Evolutionary conservation across 2,797 vertebrate genomes (phyloP).

Genomic region (Tokudaia tokunoshimensis): DNA sequence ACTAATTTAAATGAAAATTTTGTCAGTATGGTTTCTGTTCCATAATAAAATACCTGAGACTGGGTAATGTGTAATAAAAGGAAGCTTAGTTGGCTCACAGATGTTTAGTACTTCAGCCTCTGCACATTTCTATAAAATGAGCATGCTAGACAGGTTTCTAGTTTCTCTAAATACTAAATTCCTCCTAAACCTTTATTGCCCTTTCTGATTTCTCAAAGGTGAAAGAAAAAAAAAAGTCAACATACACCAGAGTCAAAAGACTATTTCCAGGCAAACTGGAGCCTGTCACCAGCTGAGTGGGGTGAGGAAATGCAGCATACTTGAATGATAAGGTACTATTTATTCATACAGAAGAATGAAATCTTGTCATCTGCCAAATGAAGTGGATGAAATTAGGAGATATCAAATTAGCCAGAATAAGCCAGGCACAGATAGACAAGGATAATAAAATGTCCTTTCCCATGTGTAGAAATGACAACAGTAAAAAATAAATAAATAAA

Average conservation of each 20-base stretch:
- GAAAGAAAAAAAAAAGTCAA: background rate
- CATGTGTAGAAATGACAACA: background rate
- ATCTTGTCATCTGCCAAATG: background rate
- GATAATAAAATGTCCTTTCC: background rate
- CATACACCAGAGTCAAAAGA: background rate
- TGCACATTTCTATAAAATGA: background rate
- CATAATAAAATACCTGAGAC: background rate
- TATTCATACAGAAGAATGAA: background rate
- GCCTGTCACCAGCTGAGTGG: background rate
- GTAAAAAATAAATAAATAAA: too few relatives aligned
- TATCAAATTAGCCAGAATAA: background rate
- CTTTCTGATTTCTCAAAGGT: background rate
- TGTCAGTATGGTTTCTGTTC: background rate
- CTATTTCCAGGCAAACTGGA: background rate
- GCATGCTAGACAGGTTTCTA: background rate
- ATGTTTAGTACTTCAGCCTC: background rate
- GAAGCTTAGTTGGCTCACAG: background rate
- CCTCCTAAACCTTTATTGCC: background rate
- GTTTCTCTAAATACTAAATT: conserved; percentile 19
- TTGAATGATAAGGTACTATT: too few relatives aligned
- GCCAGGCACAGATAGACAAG: background rate
- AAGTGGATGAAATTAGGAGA: background rate
- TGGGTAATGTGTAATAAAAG: background rate
- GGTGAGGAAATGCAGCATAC: background rate
- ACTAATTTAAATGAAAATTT: conserved; percentile 41